These are phyloP conservation scores for Cylindroiulus punctatus DNA, from an alignment of 2,888 invertebrate genomes.

Conservation along the genomic window DNA sequence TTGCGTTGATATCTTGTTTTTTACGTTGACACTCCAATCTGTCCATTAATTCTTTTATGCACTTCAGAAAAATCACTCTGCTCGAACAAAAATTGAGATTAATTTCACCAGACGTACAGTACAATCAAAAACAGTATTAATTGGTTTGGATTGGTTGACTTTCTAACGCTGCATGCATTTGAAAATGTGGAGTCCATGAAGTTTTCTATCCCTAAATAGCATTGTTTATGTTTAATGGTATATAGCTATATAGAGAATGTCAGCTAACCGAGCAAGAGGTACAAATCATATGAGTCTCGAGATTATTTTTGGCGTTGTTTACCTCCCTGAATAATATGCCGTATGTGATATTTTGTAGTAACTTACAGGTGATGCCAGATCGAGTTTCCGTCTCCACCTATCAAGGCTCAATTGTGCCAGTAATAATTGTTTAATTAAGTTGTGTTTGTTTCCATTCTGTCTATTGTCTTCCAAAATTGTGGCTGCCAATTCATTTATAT, in stretches of 20 bases:
- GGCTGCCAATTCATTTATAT: constrained; percentile 32
- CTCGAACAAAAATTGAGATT: no score
- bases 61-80: no score
- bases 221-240: not conserved
- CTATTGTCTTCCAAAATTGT: constrained; percentile 32
- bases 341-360: constrained; percentile 20
- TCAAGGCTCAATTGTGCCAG: constrained; percentile 32
- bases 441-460: not conserved
- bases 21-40: no score
- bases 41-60: no score
- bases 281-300: not conserved
- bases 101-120: no score
- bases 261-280: not conserved
- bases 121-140: no score
- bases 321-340: not conserved
- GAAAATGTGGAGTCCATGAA: no score
- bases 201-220: no score
- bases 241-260: not conserved
- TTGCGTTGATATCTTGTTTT: not conserved
- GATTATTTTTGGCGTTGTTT: constrained; percentile 21
- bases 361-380: not conserved
- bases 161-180: no score
- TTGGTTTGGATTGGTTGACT: no score
- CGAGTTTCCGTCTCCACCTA: constrained; percentile 5
- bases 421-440: constrained; percentile 24